A percentile compares a stretch with the other conserved stretches of the same genome.
These are phyloP conservation scores for Sterrhoptilus dennistouni DNA, from an alignment of 2,113 vertebrate genomes.

Conservation along the genomic window DNA sequence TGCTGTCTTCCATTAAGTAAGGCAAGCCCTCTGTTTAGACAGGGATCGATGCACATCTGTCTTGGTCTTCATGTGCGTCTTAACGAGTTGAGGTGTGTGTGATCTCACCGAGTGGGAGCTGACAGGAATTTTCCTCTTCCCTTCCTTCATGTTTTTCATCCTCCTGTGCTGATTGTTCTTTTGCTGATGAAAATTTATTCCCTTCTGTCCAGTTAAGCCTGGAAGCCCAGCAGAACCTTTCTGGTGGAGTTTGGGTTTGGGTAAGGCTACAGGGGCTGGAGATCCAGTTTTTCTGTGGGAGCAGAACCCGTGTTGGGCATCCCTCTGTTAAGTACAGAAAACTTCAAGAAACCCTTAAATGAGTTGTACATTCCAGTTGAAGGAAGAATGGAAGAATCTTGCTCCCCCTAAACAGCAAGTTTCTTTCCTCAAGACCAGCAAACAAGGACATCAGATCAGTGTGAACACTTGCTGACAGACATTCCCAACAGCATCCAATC, in stretches of 20 bases:
- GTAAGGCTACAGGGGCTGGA: background rate
- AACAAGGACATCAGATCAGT: background rate
- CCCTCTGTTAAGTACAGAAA: background rate
- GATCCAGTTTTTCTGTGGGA: background rate
- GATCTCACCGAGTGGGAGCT: background rate
- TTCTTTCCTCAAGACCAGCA: background rate
- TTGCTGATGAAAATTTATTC: background rate
- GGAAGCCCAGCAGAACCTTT: background rate
- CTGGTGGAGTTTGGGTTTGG: background rate
- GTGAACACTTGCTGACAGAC: background rate
- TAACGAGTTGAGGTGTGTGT: background rate
- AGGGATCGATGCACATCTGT: background rate
- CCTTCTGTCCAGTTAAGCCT: background rate
- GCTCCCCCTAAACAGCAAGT: background rate
- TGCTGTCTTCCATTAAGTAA: conserved; percentile 11
- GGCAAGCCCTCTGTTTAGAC: background rate
- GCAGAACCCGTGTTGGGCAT: rapidly evolving
- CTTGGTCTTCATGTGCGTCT: background rate
- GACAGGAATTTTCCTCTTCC: background rate
- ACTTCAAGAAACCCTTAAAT: background rate
- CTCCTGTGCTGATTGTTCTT: background rate
- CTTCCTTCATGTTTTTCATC: background rate
- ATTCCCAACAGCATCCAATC: background rate
- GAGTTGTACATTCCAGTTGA: background rate
- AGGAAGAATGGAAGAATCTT: background rate